phyloP scores from a whole-genome alignment of 2,888 invertebrate species.

The Cotesia congregata region DNA sequence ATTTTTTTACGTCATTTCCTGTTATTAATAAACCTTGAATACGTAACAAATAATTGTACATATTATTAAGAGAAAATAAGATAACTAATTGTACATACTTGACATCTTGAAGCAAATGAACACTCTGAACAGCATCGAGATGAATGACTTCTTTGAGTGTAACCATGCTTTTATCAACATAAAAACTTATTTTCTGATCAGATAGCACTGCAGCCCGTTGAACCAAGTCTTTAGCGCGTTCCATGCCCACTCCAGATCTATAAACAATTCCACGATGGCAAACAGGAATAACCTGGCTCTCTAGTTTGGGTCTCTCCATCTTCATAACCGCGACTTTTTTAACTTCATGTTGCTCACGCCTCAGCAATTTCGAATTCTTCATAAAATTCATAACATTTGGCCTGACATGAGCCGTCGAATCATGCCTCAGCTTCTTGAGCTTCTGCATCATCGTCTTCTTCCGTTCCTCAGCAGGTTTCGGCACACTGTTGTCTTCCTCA shows the following conservation, averaged over 20 bases:
- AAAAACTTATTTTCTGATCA: slow-evolving; percentile 81
- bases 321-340: slow-evolving; percentile 49
- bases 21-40: slow-evolving; percentile 18
- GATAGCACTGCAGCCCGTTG: slow-evolving; percentile 75
- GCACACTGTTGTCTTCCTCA: background rate
- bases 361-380: slow-evolving; percentile 59
- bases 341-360: slow-evolving; percentile 51
- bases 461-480: slow-evolving; percentile 26
- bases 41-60: background rate
- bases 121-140: slow-evolving; percentile 77
- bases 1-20: slow-evolving; percentile 7
- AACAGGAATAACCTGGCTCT: slow-evolving; percentile 68
- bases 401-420: slow-evolving; percentile 57
- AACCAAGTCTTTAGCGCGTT: slow-evolving; percentile 80
- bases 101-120: slow-evolving; percentile 75
- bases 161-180: slow-evolving; percentile 80
- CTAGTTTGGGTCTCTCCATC: slow-evolving; percentile 73
- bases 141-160: slow-evolving; percentile 80
- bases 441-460: slow-evolving; percentile 61
- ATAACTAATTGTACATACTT: slow-evolving; percentile 68
- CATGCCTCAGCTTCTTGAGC: slow-evolving; percentile 58
- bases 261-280: slow-evolving; percentile 77
- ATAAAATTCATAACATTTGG: slow-evolving; percentile 63
- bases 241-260: slow-evolving; percentile 64
- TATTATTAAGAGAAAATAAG: too few species aligned